Evolutionary conservation across 2,113 vertebrate species (phyloP), one percentile per base, ranked within the genome.

Genomic region (Anthoscopus minutus): DNA sequence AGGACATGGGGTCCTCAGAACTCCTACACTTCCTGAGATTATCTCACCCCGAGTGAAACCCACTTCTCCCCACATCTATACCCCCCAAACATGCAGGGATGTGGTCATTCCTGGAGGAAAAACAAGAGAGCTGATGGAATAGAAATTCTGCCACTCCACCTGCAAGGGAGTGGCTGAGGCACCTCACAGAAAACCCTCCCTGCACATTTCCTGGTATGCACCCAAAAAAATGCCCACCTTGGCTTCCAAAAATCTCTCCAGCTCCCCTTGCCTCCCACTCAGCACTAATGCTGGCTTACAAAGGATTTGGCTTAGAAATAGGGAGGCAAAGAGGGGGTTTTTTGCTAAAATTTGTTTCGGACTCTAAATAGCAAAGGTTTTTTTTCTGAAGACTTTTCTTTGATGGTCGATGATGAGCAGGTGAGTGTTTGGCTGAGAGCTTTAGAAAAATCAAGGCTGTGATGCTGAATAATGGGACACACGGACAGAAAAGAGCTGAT

Each of bases 361-460:
- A 38, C 14, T 56, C 45, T 92, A 90, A 95, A 76, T 51, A 64
- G 82, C 47, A 83, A 51, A 42, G 50, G 42, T 42, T 42, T 42
- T 42, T 62, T 35, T 78, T 74, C 44, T 86, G 60, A 74, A 86
- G 92, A 64, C 28, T 40, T 84, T 73, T 25, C 40, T 66, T 54
- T 92, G 72, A 67, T 83, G 64, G 64, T 38, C 3, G 17, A 51
- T 74, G 86, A 88, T 0, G 3, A 78, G 72, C 85, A 80, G 62
- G 66, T 72, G 66, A 72, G 35, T 5, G 7, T 81, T 81, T 90
- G 67, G 19, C 80, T 88, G 82, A 88, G 69, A 92, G 67, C 67
- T 92, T 88, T 28, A 73, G 61, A 89, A 96, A 93, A 95, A 94
- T 81, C 86, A 88, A 84, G 64, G 40, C 64, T 44, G 24, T 81